phyloP scores from a whole-genome alignment of 1,140 invertebrate species.

The Ostrea edulis region DNA sequence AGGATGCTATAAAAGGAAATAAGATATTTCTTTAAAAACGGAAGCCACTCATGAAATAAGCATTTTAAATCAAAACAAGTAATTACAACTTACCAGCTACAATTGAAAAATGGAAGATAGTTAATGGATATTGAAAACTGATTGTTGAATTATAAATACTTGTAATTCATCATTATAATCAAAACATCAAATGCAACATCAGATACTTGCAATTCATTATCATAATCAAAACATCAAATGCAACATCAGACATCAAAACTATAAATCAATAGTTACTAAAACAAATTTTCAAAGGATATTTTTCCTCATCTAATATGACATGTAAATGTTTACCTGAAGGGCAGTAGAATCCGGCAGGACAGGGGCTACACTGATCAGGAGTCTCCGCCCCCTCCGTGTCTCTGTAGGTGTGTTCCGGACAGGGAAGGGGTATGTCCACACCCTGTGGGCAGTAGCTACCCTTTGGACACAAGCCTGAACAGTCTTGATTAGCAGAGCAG shows the following conservation, averaged over 20 bases:
- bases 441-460: slow-evolving; percentile 75
- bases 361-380: slow-evolving; percentile 65
- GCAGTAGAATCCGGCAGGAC: slow-evolving; percentile 74
- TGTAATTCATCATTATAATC: too few species aligned
- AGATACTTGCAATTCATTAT: too few species aligned
- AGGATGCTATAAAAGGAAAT: background rate
- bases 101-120: background rate
- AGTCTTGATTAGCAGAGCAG: slow-evolving; percentile 67
- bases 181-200: too few species aligned
- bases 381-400: slow-evolving; percentile 63
- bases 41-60: background rate
- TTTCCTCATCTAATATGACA: background rate
- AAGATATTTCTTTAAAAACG: background rate
- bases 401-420: slow-evolving; percentile 72
- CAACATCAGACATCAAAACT: too few species aligned
- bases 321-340: slow-evolving; percentile 61
- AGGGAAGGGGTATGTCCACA: slow-evolving; percentile 66
- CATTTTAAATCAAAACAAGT: background rate
- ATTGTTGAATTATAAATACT: too few species aligned
- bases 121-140: background rate
- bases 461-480: slow-evolving; percentile 74
- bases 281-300: too few species aligned
- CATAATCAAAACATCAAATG: too few species aligned
- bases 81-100: slow-evolving; percentile 20
- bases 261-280: too few species aligned